phyloP scores from a whole-genome alignment of 2,888 invertebrate genomes.

The Pollenia amentaria region DNA sequence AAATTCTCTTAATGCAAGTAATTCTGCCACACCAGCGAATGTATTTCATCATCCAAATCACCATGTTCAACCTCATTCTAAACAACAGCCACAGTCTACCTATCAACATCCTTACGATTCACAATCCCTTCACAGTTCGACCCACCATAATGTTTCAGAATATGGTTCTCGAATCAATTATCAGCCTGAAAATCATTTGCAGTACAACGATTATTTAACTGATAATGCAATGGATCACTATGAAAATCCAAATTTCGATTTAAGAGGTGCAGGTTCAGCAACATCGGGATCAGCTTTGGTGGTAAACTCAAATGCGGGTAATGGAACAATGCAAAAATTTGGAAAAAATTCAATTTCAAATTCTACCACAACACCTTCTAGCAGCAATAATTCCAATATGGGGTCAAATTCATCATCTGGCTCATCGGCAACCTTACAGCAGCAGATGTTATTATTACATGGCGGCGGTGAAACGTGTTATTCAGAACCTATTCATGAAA shows the following conservation, averaged over 20 bases:
- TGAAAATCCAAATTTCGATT: conserved; percentile 85
- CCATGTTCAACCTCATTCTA: conserved; percentile 27
- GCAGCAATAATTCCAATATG: conserved; percentile 69
- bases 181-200: conserved; percentile 75
- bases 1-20: conserved; percentile 83
- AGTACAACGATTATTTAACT: conserved; percentile 80
- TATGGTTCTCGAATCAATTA: conserved; percentile 71
- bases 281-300: conserved; percentile 68
- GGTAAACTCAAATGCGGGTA: conserved; percentile 51
- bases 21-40: conserved; percentile 30
- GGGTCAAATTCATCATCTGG: conserved; percentile 75
- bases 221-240: conserved; percentile 84
- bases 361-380: conserved; percentile 76
- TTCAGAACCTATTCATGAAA: conserved; percentile 83
- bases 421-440: conserved; percentile 78
- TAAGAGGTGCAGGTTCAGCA: conserved; percentile 75
- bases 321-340: conserved; percentile 74
- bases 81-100: conserved; percentile 79
- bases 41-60: conserved; percentile 48
- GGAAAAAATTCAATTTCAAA: conserved; percentile 75
- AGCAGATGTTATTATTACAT: conserved; percentile 80
- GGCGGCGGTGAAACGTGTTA: conserved; percentile 81
- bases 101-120: conserved; percentile 84
- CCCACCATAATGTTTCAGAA: conserved; percentile 74
- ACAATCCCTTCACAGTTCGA: conserved; percentile 80